These are phyloP conservation scores for Camelus bactrianus DNA, from an alignment of 2,113 vertebrate genomes.

Conservation along the genomic window DNA sequence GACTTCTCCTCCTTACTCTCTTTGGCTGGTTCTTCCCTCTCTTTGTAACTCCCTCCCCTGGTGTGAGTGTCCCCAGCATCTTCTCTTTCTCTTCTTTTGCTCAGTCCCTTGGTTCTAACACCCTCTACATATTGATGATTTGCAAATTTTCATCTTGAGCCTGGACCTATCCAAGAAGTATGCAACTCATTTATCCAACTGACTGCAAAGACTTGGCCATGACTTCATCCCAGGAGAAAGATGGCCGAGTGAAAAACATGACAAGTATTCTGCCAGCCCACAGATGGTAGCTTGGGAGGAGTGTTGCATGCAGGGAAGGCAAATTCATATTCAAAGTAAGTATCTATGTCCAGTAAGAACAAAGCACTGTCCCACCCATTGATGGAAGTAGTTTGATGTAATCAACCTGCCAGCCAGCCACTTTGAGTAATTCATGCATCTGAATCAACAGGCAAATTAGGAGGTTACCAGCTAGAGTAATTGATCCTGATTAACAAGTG, in stretches of 20 bases:
- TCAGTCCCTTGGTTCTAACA: not conserved
- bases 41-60: not conserved
- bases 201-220: not conserved
- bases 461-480: not conserved
- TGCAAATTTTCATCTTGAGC: not conserved
- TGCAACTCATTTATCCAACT: not conserved
- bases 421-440: not conserved
- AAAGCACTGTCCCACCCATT: not conserved
- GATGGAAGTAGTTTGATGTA: not conserved
- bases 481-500: not conserved
- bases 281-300: not conserved
- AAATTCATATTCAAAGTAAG: not conserved
- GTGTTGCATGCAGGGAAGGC: not conserved
- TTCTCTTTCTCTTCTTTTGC: not conserved
- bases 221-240: not conserved
- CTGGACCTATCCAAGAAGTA: not conserved
- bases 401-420: not conserved
- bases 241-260: not conserved
- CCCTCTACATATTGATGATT: not conserved
- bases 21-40: not conserved
- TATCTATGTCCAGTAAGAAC: not conserved
- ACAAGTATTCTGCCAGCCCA: not conserved
- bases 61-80: rapidly evolving
- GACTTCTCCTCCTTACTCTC: not conserved
- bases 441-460: not conserved